Evolutionary conservation across 2,888 invertebrate species (phyloP).

Genomic region (Cabera pusaria): DNA sequence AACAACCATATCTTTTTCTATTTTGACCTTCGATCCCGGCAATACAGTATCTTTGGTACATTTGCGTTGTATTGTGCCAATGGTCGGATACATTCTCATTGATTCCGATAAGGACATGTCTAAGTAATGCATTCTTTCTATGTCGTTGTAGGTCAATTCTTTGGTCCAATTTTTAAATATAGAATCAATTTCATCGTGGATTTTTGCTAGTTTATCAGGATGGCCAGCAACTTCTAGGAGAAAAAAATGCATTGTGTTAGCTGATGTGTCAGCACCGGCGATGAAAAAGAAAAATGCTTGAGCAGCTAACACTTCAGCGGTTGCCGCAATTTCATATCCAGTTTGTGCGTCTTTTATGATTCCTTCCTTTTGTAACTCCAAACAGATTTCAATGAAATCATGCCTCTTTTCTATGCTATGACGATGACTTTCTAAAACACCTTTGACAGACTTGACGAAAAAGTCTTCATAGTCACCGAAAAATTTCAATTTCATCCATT

Average conservation of each 20-base stretch:
- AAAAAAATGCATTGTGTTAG: constrained; percentile 60
- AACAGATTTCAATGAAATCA: constrained; percentile 60
- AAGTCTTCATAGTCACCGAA: constrained; percentile 57
- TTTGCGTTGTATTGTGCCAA: constrained; percentile 50
- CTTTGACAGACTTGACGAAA: constrained; percentile 55
- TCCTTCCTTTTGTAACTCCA: constrained; percentile 56
- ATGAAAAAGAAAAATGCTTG: constrained; percentile 74
- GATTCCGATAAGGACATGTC: constrained; percentile 63
- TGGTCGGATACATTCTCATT: constrained; percentile 57
- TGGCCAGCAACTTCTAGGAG: constrained; percentile 60
- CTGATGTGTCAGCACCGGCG: constrained; percentile 71
- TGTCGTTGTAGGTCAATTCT: constrained; percentile 50
- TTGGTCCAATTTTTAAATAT: constrained; percentile 42
- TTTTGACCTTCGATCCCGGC: constrained; percentile 44
- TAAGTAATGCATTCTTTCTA: constrained; percentile 59
- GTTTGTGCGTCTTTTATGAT: constrained; percentile 48
- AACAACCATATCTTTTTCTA: constrained; percentile 44
- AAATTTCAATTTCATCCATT: constrained; percentile 44
- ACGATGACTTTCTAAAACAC: constrained; percentile 47
- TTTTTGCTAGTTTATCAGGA: constrained; percentile 50
- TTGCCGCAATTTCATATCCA: constrained; percentile 48
- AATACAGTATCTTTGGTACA: constrained; percentile 50
- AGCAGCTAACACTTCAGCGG: constrained; percentile 60
- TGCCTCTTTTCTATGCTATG: constrained; percentile 35
- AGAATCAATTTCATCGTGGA: constrained; percentile 63